Percentiles rank a stretch among this genome's conserved stretches.
phyloP scores from a whole-genome alignment of 2,113 vertebrate genomes.

The Acinonyx jubatus region DNA sequence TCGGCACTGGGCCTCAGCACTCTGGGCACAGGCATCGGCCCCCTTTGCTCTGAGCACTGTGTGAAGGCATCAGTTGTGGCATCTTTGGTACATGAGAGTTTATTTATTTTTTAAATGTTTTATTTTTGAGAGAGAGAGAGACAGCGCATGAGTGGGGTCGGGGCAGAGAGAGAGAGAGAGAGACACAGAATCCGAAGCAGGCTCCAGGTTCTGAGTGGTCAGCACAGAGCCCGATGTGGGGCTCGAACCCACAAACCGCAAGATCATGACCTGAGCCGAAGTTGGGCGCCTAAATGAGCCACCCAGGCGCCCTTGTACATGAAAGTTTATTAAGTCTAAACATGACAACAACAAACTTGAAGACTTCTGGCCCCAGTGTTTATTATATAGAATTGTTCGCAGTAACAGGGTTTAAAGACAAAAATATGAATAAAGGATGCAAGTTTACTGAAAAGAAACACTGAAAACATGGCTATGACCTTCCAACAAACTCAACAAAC shows the following conservation, averaged over 20 bases:
- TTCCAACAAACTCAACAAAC: background rate
- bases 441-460: background rate
- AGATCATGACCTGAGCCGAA: no score
- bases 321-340: background rate
- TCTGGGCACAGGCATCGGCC: fast-evolving
- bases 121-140: no score
- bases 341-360: background rate
- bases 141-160: no score
- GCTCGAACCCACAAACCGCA: no score
- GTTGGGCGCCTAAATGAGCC: no score
- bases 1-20: fast-evolving
- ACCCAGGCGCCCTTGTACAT: background rate
- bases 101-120: no score
- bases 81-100: background rate
- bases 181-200: no score
- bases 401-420: background rate
- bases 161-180: no score
- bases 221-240: no score
- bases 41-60: fast-evolving
- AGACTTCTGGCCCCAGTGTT: background rate
- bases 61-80: background rate
- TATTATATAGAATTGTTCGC: slow-evolving; percentile 1
- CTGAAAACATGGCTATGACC: background rate
- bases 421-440: background rate
- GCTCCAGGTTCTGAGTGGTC: no score